Evolutionary conservation across 2,113 vertebrate genomes (phyloP).

Genomic region (Cochlearius cochlearius): DNA sequence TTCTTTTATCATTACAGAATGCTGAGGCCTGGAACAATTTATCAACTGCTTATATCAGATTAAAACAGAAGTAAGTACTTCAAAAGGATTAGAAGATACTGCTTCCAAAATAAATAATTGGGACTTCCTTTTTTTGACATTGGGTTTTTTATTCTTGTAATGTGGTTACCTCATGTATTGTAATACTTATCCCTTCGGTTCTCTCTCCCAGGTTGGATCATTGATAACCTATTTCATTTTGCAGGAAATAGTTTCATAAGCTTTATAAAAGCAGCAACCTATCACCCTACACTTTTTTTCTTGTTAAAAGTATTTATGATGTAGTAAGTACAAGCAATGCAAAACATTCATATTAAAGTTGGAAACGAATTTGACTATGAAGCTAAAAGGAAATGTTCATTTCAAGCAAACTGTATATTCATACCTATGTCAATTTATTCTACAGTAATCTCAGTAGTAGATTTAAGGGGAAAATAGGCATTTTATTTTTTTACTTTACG

Average conservation of each 20-base stretch:
- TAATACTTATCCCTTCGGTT: background rate
- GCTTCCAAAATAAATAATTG: constrained; percentile 30
- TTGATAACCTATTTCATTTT: background rate
- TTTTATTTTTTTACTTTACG: background rate
- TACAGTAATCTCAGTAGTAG: background rate
- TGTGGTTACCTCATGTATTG: background rate
- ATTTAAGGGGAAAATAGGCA: background rate
- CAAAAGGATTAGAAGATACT: background rate
- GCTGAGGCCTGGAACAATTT: constrained; percentile 99
- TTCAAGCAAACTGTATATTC: background rate
- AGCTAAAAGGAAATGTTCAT: background rate
- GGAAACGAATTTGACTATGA: background rate
- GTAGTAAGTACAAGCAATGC: background rate
- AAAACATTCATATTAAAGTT: background rate
- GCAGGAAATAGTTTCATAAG: background rate
- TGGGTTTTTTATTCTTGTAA: background rate
- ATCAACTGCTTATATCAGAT: constrained; percentile 92
- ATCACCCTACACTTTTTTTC: background rate
- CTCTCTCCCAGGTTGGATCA: background rate
- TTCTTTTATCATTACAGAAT: constrained; percentile 80
- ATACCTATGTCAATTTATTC: background rate
- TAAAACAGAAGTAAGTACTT: constrained; percentile 91
- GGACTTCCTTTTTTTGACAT: background rate
- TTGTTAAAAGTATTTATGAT: background rate
- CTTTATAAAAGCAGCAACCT: background rate